Conservation (phyloP, 2,888 invertebrate species). For the Colletes collaris region DNA sequence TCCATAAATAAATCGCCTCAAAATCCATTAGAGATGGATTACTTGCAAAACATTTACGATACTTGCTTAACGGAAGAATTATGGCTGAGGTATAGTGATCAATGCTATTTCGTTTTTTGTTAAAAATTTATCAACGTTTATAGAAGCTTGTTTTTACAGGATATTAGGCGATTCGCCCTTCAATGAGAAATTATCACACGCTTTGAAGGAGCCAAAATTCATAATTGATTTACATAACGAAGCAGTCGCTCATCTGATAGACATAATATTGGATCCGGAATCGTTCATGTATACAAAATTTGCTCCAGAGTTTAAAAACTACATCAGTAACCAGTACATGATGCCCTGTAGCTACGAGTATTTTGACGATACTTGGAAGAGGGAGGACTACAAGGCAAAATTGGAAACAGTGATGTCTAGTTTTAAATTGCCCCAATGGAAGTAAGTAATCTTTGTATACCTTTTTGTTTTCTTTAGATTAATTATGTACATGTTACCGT, state of each 20-base stretch:
- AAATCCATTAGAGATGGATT: conserved; percentile 78
- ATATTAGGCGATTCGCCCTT: conserved; percentile 75
- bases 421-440: conserved; percentile 85
- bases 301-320: conserved; percentile 86
- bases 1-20: conserved; percentile 75
- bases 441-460: conserved; percentile 64
- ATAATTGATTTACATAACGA: conserved; percentile 88
- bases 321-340: conserved; percentile 83
- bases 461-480: too few species aligned
- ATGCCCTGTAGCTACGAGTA: conserved; percentile 88
- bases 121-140: background rate
- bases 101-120: conserved; percentile 1
- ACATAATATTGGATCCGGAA: conserved; percentile 86
- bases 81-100: conserved; percentile 75
- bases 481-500: background rate
- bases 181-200: conserved; percentile 72
- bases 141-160: conserved; percentile 63
- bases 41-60: conserved; percentile 68
- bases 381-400: conserved; percentile 83
- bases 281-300: conserved; percentile 86
- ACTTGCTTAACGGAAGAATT: conserved; percentile 77
- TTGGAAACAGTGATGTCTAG: conserved; percentile 85
- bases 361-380: conserved; percentile 87
- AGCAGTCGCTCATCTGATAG: conserved; percentile 86
- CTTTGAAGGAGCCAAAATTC: conserved; percentile 85